phyloP scores from a whole-genome alignment of 23 tunicate species.

The Botrylloides violaceus region DNA sequence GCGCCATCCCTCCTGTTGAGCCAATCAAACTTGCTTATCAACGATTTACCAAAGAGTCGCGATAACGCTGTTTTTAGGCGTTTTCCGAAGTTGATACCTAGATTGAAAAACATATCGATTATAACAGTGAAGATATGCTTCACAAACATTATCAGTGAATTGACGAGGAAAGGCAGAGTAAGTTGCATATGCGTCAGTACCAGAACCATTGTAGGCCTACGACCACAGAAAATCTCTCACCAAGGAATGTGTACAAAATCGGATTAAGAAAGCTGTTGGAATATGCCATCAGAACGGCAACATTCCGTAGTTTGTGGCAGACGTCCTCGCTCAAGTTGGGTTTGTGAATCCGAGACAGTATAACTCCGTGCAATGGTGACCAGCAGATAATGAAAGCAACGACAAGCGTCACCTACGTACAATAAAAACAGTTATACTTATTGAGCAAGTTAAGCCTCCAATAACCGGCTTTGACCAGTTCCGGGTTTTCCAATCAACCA shows the following conservation, averaged over 20 bases:
- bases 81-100: background rate
- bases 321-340: background rate
- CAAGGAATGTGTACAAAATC: slow-evolving; percentile 61
- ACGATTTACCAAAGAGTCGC: background rate
- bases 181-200: no score
- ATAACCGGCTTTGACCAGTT: no score
- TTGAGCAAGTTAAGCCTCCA: no score
- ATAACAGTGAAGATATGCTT: no score
- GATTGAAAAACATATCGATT: no score
- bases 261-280: slow-evolving; percentile 67
- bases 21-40: background rate
- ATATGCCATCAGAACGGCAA: slow-evolving; percentile 33
- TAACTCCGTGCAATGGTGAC: slow-evolving; percentile 22
- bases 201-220: no score
- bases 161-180: no score
- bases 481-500: no score
- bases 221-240: slow-evolving; percentile 22
- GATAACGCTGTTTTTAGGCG: background rate
- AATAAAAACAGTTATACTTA: background rate
- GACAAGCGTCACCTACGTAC: slow-evolving; percentile 20
- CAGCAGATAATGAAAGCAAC: slow-evolving; percentile 28
- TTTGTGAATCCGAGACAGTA: background rate
- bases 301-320: slow-evolving; percentile 15
- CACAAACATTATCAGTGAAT: no score
- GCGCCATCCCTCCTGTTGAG: background rate